Base-by-base conservation (phyloP, 2,797 vertebrate species). In the Chaunax sp. region DNA sequence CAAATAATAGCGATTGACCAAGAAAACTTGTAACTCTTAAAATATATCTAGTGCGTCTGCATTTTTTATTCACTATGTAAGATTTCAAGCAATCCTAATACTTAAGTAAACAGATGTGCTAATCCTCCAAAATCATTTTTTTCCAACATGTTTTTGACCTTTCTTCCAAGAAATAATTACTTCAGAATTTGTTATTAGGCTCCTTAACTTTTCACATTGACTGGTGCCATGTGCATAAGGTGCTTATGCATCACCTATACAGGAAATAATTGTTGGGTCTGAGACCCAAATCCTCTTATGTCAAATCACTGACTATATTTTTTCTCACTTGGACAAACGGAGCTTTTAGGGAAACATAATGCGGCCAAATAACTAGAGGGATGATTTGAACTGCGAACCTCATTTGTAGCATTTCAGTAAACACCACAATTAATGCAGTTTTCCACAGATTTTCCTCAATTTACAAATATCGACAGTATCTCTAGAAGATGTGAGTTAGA, bases 391-490 rank as follows among this genome's bases (percentile, higher is more conserved):
- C 78, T 50, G 11, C 76, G 81, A 63, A 61, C 67, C 59, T 81
- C 54, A 67, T 58, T 33, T 72, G 75, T 63, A 64, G 72, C 50
- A 86, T 89, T 87, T 88, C 76, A 85, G 72, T 89, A 87, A 91
- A 87, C 86, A 60, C 75, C 72, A 43, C 72, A 73, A 89, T 89
- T 82, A 70, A 87, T 89, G 74, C 18, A 47, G 59, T 75, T 81
- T 81, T 74, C 70, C 60, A 33, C 78, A 77, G 83, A 90, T 89
- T 87, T 81, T 80, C 89, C 86, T 90, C 78, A 82, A 88, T 90
- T 82, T 64, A 49, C 79, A 77, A 81, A 87, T 80, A 85, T 80
- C 78, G 88, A 85, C 86, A 83, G 72, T 62, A 68, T 83, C 63
- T 80, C n/a, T n/a, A n/a, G 75, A 67, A 55, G 82, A 85, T 75